Percentiles rank a stretch among this genome's conserved stretches.
Evolutionary conservation across 2,797 vertebrate species (phyloP).

Genomic region (Sus cebifrons): DNA sequence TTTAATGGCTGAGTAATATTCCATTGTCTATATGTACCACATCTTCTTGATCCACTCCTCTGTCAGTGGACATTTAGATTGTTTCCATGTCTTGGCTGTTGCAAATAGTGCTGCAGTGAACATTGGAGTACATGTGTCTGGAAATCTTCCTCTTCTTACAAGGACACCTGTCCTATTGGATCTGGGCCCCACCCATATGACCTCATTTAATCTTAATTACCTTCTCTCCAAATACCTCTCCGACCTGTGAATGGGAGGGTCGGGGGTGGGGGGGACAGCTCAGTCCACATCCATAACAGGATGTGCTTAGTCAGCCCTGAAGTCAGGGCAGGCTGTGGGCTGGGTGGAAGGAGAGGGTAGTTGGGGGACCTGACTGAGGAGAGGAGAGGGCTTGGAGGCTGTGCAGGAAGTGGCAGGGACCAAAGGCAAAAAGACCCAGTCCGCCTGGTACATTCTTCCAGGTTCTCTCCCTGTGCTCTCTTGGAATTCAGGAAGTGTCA

Average conservation of each 20-base stretch:
- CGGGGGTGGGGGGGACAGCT: background rate
- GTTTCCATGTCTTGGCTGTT: too few species aligned
- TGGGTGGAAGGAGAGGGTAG: background rate
- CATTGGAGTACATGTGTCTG: too few species aligned
- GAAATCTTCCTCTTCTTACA: too few species aligned
- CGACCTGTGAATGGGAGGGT: background rate
- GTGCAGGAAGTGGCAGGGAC: too few species aligned
- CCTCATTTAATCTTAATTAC: background rate
- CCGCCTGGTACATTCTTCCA: background rate
- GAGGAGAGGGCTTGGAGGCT: background rate
- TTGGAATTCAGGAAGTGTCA: background rate
- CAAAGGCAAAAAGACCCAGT: background rate
- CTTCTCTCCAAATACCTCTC: background rate
- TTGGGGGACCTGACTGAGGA: background rate
- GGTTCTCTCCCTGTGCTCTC: background rate
- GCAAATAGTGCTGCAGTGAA: too few species aligned
- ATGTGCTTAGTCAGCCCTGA: background rate
- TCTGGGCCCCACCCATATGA: background rate
- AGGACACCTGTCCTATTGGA: background rate
- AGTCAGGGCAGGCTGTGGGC: background rate
- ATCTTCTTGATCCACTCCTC: too few species aligned
- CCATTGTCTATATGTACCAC: too few species aligned
- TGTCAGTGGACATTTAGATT: too few species aligned
- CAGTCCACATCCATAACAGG: background rate
- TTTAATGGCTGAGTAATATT: too few species aligned